Percentiles rank a stretch among this genome's conserved stretches.
Conservation (phyloP, 2,113 vertebrate species). For the Odobenus rosmarus region DNA sequence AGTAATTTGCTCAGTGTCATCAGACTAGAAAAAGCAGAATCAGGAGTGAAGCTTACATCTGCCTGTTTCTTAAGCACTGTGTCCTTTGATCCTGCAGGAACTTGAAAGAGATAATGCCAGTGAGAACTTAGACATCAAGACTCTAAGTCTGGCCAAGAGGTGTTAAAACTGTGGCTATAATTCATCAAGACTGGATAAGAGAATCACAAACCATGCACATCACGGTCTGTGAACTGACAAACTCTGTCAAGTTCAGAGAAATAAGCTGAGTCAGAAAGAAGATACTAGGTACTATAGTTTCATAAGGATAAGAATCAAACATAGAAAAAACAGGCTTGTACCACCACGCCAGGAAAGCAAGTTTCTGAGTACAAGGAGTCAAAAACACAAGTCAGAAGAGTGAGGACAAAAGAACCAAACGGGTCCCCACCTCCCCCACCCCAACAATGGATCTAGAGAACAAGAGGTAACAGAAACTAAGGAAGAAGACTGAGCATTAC, state of each 20-base stretch:
- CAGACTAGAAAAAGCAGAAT: neutral
- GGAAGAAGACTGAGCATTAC: neutral
- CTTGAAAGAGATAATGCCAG: neutral
- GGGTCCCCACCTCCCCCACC: neutral
- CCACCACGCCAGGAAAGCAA: neutral
- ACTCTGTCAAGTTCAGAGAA: neutral
- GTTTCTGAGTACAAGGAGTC: neutral
- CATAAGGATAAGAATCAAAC: neutral
- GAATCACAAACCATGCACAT: neutral
- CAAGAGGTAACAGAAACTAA: neutral
- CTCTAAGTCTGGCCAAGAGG: neutral
- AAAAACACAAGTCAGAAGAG: neutral
- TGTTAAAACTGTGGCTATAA: slow-evolving; percentile 3
- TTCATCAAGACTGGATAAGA: neutral
- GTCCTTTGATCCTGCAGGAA: neutral
- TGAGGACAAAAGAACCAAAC: neutral
- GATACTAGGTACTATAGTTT: neutral
- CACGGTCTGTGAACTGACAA: neutral
- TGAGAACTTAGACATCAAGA: neutral
- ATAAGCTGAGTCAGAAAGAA: neutral
- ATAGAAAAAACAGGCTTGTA: neutral
- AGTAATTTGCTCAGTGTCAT: neutral
- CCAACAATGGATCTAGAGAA: neutral
- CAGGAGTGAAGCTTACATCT: neutral
- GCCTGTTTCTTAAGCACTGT: neutral